Conservation (phyloP, 2,797 vertebrate species). For the Tenualosa ilisha region DNA sequence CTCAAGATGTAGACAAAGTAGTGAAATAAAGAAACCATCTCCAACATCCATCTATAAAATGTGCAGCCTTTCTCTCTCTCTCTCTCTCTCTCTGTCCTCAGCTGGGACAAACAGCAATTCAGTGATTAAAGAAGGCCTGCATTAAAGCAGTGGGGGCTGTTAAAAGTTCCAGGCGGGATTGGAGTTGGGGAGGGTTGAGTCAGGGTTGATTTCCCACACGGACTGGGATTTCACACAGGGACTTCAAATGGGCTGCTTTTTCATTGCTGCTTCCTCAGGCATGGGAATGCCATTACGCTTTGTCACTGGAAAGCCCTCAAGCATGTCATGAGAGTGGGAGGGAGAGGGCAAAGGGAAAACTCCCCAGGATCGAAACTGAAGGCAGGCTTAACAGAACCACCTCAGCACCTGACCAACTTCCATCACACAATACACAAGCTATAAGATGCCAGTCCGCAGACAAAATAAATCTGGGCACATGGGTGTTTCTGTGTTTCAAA, state of each 20-base stretch:
- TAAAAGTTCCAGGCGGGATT: slow-evolving; percentile 23
- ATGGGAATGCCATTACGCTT: slow-evolving; percentile 28
- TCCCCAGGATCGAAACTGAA: background rate
- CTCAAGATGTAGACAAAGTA: background rate
- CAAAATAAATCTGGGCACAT: background rate
- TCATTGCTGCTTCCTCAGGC: slow-evolving; percentile 18
- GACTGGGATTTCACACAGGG: slow-evolving; percentile 19
- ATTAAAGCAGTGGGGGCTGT: slow-evolving; percentile 21
- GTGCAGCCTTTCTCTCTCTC: background rate
- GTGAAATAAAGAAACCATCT: background rate
- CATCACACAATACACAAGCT: background rate
- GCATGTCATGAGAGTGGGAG: slow-evolving; percentile 24
- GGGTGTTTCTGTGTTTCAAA: background rate
- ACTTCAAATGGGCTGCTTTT: slow-evolving; percentile 13
- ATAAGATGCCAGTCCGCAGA: background rate
- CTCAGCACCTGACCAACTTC: background rate
- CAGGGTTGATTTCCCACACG: slow-evolving; percentile 18
- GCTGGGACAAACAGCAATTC: slow-evolving; percentile 18
- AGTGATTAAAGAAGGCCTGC: slow-evolving; percentile 2
- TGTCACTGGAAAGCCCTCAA: slow-evolving; percentile 30
- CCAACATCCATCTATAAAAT: background rate
- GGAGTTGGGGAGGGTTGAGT: slow-evolving; percentile 6
- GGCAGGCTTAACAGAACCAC: background rate
- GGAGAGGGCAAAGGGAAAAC: slow-evolving; percentile 5
- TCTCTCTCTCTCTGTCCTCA: background rate